A percentile compares a stretch with the other conserved stretches of the same genome.
These are phyloP conservation scores for Celastrina argiolus DNA, from an alignment of 2,888 invertebrate genomes.

Conservation along the genomic window DNA sequence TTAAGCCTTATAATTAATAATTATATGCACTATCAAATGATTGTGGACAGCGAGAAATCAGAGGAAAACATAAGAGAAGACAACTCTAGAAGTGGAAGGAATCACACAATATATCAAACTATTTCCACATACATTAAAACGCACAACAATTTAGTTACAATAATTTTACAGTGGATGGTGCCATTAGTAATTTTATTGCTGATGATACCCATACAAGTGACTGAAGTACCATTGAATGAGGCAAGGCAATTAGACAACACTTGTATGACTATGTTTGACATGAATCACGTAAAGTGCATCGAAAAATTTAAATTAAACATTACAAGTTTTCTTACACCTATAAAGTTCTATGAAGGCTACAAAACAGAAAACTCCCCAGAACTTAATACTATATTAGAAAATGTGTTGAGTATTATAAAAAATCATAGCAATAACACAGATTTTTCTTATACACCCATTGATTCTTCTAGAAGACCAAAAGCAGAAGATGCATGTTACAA, in stretches of 20 bases:
- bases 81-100: conserved; percentile 31
- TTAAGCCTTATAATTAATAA: conserved; percentile 62
- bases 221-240: conserved; percentile 45
- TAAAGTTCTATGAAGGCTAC: conserved; percentile 41
- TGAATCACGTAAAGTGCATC: conserved; percentile 47
- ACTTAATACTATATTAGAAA: conserved; percentile 50
- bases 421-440: conserved; percentile 47
- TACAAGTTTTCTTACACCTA: conserved; percentile 32
- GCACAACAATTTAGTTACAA: conserved; percentile 53
- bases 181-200: conserved; percentile 55
- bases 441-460: conserved; percentile 42
- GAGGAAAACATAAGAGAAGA: conserved; percentile 49
- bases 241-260: conserved; percentile 41
- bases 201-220: conserved; percentile 60
- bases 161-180: conserved; percentile 59
- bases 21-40: conserved; percentile 63
- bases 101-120: conserved; percentile 34
- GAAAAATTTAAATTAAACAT: conserved; percentile 32
- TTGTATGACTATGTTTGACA: conserved; percentile 57
- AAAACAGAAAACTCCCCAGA: conserved; percentile 38
- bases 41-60: conserved; percentile 46
- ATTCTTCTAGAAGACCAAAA: conserved; percentile 47
- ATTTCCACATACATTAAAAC: conserved; percentile 44
- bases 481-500: conserved; percentile 48
- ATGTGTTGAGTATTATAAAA: conserved; percentile 53